These are phyloP conservation scores for Cephus pygmeus DNA, from an alignment of 2,888 invertebrate species.

Conservation along the genomic window DNA sequence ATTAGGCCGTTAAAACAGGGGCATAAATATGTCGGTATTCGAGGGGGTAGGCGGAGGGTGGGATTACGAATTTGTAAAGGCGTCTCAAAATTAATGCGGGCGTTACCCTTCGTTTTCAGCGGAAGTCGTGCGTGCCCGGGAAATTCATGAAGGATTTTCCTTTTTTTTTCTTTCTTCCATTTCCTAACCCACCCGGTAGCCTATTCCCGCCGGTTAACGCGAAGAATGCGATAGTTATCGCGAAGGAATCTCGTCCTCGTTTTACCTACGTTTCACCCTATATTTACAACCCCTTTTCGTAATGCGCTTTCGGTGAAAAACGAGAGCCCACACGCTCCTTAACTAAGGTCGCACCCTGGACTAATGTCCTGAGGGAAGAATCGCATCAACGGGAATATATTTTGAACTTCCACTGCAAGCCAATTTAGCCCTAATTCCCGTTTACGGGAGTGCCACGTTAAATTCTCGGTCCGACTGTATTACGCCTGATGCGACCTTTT, in stretches of 20 bases:
- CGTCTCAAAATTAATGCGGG: constrained; percentile 17
- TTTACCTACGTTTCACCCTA: background rate
- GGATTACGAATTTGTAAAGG: constrained; percentile 17
- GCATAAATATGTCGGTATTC: constrained; percentile 40
- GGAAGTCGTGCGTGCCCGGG: background rate
- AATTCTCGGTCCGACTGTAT: constrained; percentile 23
- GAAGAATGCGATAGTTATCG: background rate
- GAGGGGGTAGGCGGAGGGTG: background rate
- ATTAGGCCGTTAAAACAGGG: constrained; percentile 38
- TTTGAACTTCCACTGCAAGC: constrained; percentile 45
- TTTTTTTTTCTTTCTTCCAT: background rate
- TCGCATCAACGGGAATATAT: constrained; percentile 50
- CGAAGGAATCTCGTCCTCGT: background rate
- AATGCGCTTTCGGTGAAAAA: background rate
- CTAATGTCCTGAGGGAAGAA: constrained; percentile 45
- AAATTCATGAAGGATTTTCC: background rate
- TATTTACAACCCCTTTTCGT: background rate
- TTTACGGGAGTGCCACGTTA: background rate
- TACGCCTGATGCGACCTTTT: constrained; percentile 29
- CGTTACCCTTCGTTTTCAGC: constrained; percentile 18
- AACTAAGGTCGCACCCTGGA: constrained; percentile 18
- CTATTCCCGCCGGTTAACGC: background rate
- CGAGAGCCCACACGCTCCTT: background rate
- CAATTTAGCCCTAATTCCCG: constrained; percentile 51
- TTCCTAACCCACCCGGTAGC: background rate